Conservation (phyloP, 2,797 vertebrate genomes). For the Aphelocoma californica region DNA sequence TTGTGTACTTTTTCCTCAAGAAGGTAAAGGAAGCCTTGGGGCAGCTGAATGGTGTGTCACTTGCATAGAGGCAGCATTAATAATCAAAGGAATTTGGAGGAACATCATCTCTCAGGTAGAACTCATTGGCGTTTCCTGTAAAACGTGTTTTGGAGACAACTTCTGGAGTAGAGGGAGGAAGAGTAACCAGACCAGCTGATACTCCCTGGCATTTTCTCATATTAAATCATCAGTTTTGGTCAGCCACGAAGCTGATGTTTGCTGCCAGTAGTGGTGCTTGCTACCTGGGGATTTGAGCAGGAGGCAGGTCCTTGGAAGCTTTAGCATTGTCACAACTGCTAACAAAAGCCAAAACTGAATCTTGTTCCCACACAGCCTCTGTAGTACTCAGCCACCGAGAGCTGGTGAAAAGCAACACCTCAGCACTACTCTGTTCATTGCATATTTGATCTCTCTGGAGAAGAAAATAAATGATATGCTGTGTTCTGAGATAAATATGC, state of each 20-base stretch:
- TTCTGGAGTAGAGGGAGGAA: not conserved
- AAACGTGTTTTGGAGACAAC: not conserved
- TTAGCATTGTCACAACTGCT: not conserved
- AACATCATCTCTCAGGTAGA: not conserved
- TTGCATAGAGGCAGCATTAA: not conserved
- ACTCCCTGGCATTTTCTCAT: not conserved
- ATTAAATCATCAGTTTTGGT: not conserved
- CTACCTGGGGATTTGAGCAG: not conserved
- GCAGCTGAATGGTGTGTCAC: not conserved
- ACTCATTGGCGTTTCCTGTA: not conserved
- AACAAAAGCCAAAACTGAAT: not conserved
- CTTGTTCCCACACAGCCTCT: not conserved
- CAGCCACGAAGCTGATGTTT: not conserved
- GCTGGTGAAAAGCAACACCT: not conserved
- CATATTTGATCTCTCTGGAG: not conserved
- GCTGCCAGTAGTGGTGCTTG: not conserved
- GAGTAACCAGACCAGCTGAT: not conserved
- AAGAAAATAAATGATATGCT: not conserved
- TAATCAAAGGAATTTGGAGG: not conserved
- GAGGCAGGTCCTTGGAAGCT: not conserved
- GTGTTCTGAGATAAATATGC: not conserved
- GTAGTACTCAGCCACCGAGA: not conserved
- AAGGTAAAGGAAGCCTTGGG: accelerated
- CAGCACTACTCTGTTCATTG: not conserved
- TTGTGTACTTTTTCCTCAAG: not conserved